Percentiles rank a stretch among this genome's conserved stretches.
Conservation (phyloP, 2,888 invertebrate genomes). For the Ypsolopha sequella region DNA sequence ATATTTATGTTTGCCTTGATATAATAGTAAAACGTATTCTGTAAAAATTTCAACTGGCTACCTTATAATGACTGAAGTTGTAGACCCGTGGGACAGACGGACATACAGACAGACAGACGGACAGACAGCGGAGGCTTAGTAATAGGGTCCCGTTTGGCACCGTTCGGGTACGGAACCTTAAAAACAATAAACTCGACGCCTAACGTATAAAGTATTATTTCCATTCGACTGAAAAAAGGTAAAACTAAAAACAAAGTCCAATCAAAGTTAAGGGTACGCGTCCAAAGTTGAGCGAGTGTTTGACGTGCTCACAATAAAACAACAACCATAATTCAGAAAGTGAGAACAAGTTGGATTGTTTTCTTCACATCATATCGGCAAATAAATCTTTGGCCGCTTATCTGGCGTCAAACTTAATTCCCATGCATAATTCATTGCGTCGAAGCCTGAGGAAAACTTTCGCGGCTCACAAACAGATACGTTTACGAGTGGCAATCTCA, state of each 20-base stretch:
- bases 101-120: no score
- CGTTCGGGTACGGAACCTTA: no score
- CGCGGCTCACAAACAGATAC: background rate
- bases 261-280: constrained; percentile 8
- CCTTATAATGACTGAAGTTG: no score
- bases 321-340: constrained; percentile 62
- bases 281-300: constrained; percentile 29
- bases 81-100: no score
- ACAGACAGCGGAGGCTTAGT: no score
- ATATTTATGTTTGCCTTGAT: no score
- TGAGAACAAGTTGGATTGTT: constrained; percentile 64
- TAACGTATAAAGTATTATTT: no score
- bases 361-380: constrained; percentile 66
- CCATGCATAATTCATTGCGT: constrained; percentile 66
- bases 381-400: constrained; percentile 67
- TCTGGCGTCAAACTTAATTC: constrained; percentile 68
- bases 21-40: no score
- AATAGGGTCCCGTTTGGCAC: no score
- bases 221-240: background rate
- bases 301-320: constrained; percentile 60
- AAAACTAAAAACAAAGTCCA: constrained; percentile 10
- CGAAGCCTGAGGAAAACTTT: constrained; percentile 11
- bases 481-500: no score
- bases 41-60: no score
- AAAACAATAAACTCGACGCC: no score